A percentile compares a stretch with the other conserved stretches of the same genome.
phyloP scores from a whole-genome alignment of 2,113 vertebrate genomes.

The Zosterops lateralis region DNA sequence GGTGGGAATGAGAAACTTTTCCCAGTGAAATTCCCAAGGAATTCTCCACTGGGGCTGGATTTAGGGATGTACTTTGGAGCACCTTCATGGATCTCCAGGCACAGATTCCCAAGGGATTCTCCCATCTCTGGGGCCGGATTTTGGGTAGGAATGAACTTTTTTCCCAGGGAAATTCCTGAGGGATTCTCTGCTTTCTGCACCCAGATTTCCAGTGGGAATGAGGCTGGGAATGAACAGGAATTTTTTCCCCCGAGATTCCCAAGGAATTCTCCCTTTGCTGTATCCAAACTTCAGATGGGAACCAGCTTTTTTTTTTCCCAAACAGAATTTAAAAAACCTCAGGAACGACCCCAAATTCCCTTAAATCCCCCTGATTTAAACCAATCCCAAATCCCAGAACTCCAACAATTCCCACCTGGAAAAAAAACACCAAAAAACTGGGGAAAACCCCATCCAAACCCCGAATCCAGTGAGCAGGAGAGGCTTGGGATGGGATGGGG shows the following conservation, averaged over 20 bases:
- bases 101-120: too few species aligned
- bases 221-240: neutral
- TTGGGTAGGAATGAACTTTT: too few species aligned
- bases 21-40: rapidly evolving
- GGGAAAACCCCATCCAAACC: constrained; percentile 10
- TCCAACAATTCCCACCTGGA: rapidly evolving
- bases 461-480: constrained; percentile 64
- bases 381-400: rapidly evolving
- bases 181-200: too few species aligned
- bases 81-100: too few species aligned
- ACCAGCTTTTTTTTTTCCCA: neutral
- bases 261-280: neutral
- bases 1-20: neutral
- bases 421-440: neutral
- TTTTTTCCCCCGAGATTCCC: neutral
- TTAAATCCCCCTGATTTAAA: rapidly evolving
- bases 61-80: too few species aligned
- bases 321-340: neutral
- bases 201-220: neutral
- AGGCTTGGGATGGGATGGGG: constrained; percentile 57
- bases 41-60: too few species aligned
- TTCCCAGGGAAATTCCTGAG: too few species aligned
- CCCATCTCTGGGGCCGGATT: too few species aligned
- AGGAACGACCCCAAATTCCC: rapidly evolving
- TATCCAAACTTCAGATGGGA: neutral